phyloP scores from a whole-genome alignment of 2,113 vertebrate genomes.

The Lycocorax pyrrhopterus region DNA sequence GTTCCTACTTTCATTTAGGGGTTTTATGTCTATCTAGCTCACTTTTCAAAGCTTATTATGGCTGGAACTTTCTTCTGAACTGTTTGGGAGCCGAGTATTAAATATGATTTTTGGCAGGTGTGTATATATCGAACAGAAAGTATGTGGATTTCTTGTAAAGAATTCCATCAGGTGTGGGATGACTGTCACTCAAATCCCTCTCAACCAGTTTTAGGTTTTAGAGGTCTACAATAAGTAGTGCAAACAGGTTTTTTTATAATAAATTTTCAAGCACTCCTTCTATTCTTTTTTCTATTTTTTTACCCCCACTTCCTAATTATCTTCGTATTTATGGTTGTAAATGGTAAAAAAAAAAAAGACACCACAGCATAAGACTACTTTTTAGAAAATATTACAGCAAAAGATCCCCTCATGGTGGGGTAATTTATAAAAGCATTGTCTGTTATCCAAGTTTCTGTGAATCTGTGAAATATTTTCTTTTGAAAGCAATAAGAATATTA shows the following conservation, averaged over 20 bases:
- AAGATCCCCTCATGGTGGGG: accelerated
- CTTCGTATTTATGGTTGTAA: not conserved
- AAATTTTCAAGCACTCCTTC: accelerated
- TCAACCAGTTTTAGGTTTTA: not conserved
- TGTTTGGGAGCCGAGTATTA: not conserved
- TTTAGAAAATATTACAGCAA: not conserved
- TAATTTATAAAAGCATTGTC: not conserved
- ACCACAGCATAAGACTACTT: accelerated
- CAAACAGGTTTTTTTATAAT: not conserved
- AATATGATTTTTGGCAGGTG: not conserved
- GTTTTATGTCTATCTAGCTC: not conserved
- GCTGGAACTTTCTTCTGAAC: not conserved
- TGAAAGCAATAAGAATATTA: not conserved
- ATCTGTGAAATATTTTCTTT: not conserved
- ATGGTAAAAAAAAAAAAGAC: not conserved
- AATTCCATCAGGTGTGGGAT: not conserved
- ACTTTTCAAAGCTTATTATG: not conserved
- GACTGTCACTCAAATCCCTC: not conserved
- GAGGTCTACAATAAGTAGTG: not conserved
- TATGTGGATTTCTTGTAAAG: not conserved
- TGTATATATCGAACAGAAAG: not conserved
- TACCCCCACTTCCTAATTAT: accelerated
- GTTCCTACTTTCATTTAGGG: not conserved
- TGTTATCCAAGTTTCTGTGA: not conserved
- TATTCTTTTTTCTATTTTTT: not conserved